Evolutionary conservation across 2,888 invertebrate species (phyloP), one percentile per base, ranked within the genome.

Genomic region (Erebia palarica): DNA sequence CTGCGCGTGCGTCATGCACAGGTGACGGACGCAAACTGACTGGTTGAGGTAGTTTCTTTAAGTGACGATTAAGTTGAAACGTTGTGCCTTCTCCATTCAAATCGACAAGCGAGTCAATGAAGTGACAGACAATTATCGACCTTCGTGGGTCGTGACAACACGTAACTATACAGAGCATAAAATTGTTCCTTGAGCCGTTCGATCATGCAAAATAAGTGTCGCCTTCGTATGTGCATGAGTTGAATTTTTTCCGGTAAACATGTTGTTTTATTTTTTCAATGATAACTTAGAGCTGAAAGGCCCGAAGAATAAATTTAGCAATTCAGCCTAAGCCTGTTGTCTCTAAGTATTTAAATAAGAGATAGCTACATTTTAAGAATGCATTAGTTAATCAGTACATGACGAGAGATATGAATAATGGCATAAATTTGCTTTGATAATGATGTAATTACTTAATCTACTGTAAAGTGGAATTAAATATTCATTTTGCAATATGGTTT

Each of bases 181-280:
- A 51, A 69, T 47, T 72, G 75, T 75, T 72, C 51, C 58, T 80
- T 86, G 79, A 9, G 77, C 47, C 79, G 49, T 84, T 86, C 81
- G 77, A 69, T 51, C 36, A 70, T 58, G 67, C 68, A 60, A 67
- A 59, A 36, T 58, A 70, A 65, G 82, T 88, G 86, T 91, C 82
- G 88, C 91, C 91, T 91, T 91, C 90, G 88, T 84, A 89, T 90
- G 89, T 87, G 88, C 90, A 85, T 81, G 89, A 89, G 88, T 88
- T 82, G 79, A 84, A 76, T 90, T 92, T 88, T 91, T 90, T 90
- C 88, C 88, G 82, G 83, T 78, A 80, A 80, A 61, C 47, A 10
- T 42, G 47, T 80, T 84, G 74, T 75, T 77, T 77, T 76, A 65
- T 79, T 85, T 86, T 86, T 87, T 83, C 49, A 18, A 14, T 21